These are phyloP conservation scores for Barbus barbus DNA, from an alignment of 2,113 vertebrate genomes.

Conservation along the genomic window DNA sequence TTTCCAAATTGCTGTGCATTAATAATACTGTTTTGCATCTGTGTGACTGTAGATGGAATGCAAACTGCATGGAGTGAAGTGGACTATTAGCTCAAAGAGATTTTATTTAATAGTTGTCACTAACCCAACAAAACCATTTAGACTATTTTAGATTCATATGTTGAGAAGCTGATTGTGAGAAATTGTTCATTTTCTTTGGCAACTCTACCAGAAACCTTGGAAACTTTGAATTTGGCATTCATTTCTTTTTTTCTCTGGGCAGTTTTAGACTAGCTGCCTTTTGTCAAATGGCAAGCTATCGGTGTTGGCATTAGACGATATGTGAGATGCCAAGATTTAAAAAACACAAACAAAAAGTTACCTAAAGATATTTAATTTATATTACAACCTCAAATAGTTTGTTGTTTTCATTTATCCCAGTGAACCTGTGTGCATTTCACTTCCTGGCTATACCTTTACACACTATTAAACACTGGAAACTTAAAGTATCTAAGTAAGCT, in stretches of 20 bases:
- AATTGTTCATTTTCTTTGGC: background rate
- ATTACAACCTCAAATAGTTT: slow-evolving; percentile 51
- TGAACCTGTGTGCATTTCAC: slow-evolving; percentile 60
- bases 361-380: background rate
- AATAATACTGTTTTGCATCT: background rate
- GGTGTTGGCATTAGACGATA: background rate
- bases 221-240: background rate
- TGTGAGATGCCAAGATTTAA: background rate
- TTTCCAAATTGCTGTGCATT: background rate
- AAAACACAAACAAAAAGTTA: background rate
- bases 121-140: slow-evolving; percentile 65
- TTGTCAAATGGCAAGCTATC: background rate
- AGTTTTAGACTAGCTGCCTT: background rate
- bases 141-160: slow-evolving; percentile 52
- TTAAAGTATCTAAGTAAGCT: slow-evolving; percentile 10
- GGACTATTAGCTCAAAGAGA: background rate
- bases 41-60: background rate
- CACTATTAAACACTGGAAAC: slow-evolving; percentile 16
- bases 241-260: background rate
- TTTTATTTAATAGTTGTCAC: slow-evolving; percentile 36
- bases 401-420: slow-evolving; percentile 57
- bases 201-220: background rate
- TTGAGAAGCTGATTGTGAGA: background rate
- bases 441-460: slow-evolving; percentile 57
- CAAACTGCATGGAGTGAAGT: slow-evolving; percentile 6